Conservation (phyloP, 2,113 vertebrate genomes). For the Herpetotheres cachinnans region DNA sequence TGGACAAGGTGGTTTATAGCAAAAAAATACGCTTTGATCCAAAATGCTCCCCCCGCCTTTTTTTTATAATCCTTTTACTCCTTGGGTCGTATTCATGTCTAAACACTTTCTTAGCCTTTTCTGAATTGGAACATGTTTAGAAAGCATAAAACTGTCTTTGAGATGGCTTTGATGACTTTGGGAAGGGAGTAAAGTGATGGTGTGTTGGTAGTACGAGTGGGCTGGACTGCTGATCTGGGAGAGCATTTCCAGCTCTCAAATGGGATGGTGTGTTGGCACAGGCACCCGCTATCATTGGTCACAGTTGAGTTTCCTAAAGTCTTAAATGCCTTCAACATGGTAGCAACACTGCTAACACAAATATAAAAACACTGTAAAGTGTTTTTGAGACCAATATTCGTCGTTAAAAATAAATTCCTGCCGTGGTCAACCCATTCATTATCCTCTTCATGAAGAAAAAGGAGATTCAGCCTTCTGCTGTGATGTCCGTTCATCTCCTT, state of each 20-base stretch:
- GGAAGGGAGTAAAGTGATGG: not conserved
- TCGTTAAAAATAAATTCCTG: not conserved
- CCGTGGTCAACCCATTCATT: not conserved
- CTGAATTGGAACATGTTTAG: not conserved
- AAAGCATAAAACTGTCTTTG: not conserved
- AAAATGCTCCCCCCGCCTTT: not conserved
- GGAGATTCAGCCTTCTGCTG: not conserved
- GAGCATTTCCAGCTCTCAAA: not conserved
- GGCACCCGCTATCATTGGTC: accelerated
- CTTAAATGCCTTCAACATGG: not conserved
- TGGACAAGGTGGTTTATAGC: not conserved
- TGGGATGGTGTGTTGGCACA: accelerated
- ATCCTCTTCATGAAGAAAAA: not conserved
- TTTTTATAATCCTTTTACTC: not conserved
- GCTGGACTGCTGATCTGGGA: not conserved
- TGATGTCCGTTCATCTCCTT: not conserved
- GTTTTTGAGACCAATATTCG: not conserved
- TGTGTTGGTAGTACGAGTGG: not conserved
- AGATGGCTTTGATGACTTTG: not conserved
- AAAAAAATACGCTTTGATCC: not conserved
- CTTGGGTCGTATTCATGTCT: not conserved
- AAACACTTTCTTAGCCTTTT: not conserved
- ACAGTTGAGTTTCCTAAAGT: not conserved
- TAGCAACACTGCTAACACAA: not conserved
- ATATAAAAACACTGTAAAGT: not conserved